These are phyloP conservation scores for Misgurnus mizolepis DNA, from an alignment of 2,113 vertebrate genomes.

Conservation along the genomic window DNA sequence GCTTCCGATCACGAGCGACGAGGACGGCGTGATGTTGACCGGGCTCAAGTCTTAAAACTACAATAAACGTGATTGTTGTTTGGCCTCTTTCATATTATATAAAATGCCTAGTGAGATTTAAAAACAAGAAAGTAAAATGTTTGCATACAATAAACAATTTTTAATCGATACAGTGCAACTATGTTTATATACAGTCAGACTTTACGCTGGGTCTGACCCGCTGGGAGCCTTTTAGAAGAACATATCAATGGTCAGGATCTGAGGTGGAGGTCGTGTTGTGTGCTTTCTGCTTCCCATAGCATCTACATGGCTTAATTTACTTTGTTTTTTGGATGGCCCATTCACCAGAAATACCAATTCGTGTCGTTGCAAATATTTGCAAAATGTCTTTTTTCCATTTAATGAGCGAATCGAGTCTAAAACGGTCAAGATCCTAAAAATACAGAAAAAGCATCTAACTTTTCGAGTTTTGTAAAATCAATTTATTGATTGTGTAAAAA, in stretches of 20 bases:
- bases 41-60: slow-evolving; percentile 46
- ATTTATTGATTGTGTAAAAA: too few species aligned
- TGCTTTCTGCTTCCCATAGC: slow-evolving; percentile 30
- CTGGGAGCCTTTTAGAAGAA: slow-evolving; percentile 30
- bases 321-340: neutral
- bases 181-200: slow-evolving; percentile 8
- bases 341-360: neutral
- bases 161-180: neutral
- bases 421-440: too few species aligned
- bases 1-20: slow-evolving; percentile 31
- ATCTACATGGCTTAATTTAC: slow-evolving; percentile 3
- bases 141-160: neutral
- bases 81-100: slow-evolving; percentile 57
- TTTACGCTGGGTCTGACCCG: neutral
- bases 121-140: neutral
- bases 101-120: slow-evolving; percentile 69
- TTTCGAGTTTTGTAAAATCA: too few species aligned
- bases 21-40: slow-evolving; percentile 1
- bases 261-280: neutral
- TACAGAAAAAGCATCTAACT: too few species aligned
- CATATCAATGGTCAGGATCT: slow-evolving; percentile 8
- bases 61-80: slow-evolving; percentile 68
- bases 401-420: too few species aligned
- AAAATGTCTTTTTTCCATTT: too few species aligned
- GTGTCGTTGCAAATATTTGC: too few species aligned